Base-by-base conservation (phyloP, 2,113 vertebrate species). In the Oncorhynchus kisutch region DNA sequence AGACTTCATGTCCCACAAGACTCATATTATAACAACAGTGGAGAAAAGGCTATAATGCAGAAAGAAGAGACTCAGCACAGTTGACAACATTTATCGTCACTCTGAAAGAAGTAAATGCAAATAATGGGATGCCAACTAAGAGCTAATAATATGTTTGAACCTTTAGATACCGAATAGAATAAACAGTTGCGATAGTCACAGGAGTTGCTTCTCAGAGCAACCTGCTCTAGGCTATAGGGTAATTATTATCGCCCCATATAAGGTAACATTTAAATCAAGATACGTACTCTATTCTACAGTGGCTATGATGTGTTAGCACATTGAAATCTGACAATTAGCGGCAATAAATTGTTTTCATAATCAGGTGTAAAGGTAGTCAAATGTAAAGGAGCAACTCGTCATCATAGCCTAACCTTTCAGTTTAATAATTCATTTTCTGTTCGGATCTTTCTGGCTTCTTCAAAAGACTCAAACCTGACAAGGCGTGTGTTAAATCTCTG, bases 71-170 rank as follows among this genome's bases (percentile, higher is more conserved):
- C 84, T 89, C 86, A 76, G 78, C 66, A 74, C 74, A 67, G 76
- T 77, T 87, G 86, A 89, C 87, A 86, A 87, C 82, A 83, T 87
- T 89, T 89, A 88, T 75, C 77, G 80, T 88, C 86, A 86, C 73
- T 74, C 79, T 81, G 77, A 82, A 81, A 72, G 14, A 76, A 79
- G 80, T 85, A 89, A 90, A 90, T 89, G 86, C 79, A 91, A 87
- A 91, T 89, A 88, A 88, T 88, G 84, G 90, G 83, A 77, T 77
- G 80, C 76, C 51, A 84, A 79, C 82, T 48, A 18, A 24, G 45
- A 62, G n/a, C 59, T 62, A 62, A 62, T 22, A 62, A 62, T 62
- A 62, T 62, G n/a, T 22, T 57, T 57, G 13, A 57, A 57, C 54
- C 54, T 57, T 57, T 57, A 57, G 16, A 57, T 22, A 62, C 8